Base-by-base conservation (phyloP, 2,797 vertebrate genomes). In the Melanotaenia trifasciata region DNA sequence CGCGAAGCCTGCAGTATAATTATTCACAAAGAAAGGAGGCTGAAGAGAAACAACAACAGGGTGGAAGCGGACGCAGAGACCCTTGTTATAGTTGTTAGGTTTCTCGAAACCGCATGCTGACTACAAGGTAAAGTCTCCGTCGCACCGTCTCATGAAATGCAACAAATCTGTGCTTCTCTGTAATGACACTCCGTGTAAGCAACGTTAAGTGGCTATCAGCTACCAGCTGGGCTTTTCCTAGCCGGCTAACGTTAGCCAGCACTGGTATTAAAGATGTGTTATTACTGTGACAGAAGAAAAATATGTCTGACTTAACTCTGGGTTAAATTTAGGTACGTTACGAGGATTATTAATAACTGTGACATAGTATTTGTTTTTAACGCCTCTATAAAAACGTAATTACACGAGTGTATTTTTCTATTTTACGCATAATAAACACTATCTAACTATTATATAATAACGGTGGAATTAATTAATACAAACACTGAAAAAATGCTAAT, bases 21-120 rank as follows among this genome's bases (percentile, higher is more conserved):
- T 91, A 81, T 89, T 91, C 91, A 94, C 93, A 94, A 93, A 94
- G 91, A 66, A 62, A 79, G 35, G 53, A 36, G 70, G 72, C 68
- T 50, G 77, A 66, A 81, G 77, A 83, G 77, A 62, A 82, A 89
- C 87, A 87, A 89, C 84, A 93, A 80, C 92, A 89, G 89, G 92
- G 91, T 88, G 93, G 92, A 74, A 87, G 78, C 88, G 58, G 53
- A 54, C n/a, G 40, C 73, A 5, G 57, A 74, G 5, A 64, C 24
- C 67, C 43, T 16, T 45, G 24, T n/a, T 16, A 18, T 11, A 62
- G 20, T 70, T 11, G 13, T 1, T 1, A 35, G 45, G 3, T 45
- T 56, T 65, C 22, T 68, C 40, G 8, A 53, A 43, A 18, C 66
- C 28, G 13, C 10, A 60, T 28, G 51, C 58, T 82, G 79, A 80